Evolutionary conservation across 1,140 invertebrate genomes (phyloP).

Genomic region (Euglossa dilemma): DNA sequence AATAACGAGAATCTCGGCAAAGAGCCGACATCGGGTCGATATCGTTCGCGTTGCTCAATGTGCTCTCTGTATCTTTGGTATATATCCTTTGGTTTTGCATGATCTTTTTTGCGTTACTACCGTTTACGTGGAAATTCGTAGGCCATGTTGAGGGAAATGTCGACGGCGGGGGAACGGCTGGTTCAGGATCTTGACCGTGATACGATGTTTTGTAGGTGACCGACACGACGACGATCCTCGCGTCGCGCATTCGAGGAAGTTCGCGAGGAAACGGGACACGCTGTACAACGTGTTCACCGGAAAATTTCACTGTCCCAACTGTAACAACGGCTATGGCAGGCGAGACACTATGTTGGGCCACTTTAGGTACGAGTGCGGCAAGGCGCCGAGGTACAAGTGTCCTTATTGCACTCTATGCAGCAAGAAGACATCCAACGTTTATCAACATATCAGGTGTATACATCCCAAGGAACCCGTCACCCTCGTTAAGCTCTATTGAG

Average conservation of each 20-base stretch:
- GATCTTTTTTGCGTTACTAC: conserved; percentile 8
- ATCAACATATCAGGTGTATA: conserved; percentile 77
- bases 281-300: conserved; percentile 76
- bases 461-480: conserved; percentile 76
- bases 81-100: conserved; percentile 47
- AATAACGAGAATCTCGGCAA: too few relatives aligned
- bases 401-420: conserved; percentile 81
- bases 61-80: not conserved
- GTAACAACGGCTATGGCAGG: conserved; percentile 79
- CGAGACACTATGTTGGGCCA: conserved; percentile 80
- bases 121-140: not conserved
- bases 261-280: conserved; percentile 66
- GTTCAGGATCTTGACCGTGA: conserved; percentile 50
- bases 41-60: conserved; percentile 8
- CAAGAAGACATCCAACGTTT: conserved; percentile 80
- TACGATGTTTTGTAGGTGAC: conserved; percentile 76
- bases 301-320: conserved; percentile 80
- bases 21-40: too few relatives aligned
- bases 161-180: not conserved
- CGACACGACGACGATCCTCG: conserved; percentile 55
- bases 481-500: conserved; percentile 76
- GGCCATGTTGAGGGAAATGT: not conserved
- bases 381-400: conserved; percentile 85
- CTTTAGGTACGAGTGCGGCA: conserved; percentile 84
- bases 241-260: conserved; percentile 42